Evolutionary conservation across 2,113 vertebrate genomes (phyloP).

Genomic region (Myiozetetes cayanensis): DNA sequence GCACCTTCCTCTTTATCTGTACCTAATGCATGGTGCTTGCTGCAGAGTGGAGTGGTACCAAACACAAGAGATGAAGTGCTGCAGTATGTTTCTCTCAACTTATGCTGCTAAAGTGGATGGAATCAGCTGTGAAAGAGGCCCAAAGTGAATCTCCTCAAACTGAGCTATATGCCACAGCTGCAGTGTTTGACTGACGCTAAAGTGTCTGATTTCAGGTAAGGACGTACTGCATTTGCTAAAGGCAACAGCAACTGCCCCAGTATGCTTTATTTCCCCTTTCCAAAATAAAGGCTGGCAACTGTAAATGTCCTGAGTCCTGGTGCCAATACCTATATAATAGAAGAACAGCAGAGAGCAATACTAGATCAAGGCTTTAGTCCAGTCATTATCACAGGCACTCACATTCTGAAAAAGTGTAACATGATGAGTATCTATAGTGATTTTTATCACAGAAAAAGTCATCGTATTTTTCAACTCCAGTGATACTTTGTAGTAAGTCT

Average conservation of each 20-base stretch:
- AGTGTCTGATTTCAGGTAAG: neutral
- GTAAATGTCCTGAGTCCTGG: neutral
- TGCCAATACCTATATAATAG: neutral
- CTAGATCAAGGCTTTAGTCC: neutral
- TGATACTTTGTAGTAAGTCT: neutral
- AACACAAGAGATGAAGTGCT: neutral
- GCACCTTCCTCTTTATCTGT: neutral
- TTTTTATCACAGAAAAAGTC: neutral
- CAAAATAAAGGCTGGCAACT: accelerated
- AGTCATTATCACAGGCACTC: neutral
- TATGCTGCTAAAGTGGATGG: neutral
- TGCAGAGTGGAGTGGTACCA: neutral
- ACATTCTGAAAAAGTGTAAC: neutral
- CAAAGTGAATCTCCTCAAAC: neutral
- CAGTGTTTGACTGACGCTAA: neutral
- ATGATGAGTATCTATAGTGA: neutral
- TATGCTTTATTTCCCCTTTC: neutral
- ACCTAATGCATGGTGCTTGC: accelerated
- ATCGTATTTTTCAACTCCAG: neutral
- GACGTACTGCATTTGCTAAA: neutral
- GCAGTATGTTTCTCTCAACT: neutral
- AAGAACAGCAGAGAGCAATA: neutral
- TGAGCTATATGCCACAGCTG: neutral
- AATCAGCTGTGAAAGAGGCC: neutral
- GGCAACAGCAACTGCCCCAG: neutral